These are phyloP conservation scores for Cotesia vestalis DNA, from an alignment of 1,140 invertebrate genomes.

Conservation along the genomic window DNA sequence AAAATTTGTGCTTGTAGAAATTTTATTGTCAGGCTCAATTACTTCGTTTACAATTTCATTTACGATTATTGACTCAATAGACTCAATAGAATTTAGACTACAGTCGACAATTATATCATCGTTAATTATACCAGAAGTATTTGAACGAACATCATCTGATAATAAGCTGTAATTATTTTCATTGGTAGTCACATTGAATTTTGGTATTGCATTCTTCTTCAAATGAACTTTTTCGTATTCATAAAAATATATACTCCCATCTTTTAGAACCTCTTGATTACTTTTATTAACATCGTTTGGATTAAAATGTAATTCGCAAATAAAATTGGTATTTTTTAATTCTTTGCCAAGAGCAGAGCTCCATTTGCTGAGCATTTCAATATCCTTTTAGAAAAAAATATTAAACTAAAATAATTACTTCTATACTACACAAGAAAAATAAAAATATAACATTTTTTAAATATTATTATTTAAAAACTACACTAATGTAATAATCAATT, in stretches of 20 bases:
- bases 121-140: too few species aligned
- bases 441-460: conserved; percentile 2
- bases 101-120: too few species aligned
- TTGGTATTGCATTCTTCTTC: conserved; percentile 11
- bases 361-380: conserved; percentile 12
- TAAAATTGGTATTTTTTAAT: conserved; percentile 11
- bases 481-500: neutral
- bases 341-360: conserved; percentile 12
- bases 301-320: conserved; percentile 25
- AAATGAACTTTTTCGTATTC: conserved; percentile 22
- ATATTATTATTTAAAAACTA: conserved; percentile 5
- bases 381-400: conserved; percentile 15
- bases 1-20: conserved; percentile 16
- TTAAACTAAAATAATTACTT: neutral
- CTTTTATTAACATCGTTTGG: conserved; percentile 12
- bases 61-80: too few species aligned
- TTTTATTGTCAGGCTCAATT: conserved; percentile 8
- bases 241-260: conserved; percentile 16
- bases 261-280: conserved; percentile 16
- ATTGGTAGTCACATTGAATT: neutral
- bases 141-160: conserved; percentile 4
- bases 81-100: too few species aligned
- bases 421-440: neutral
- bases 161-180: conserved; percentile 12
- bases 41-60: too few species aligned